Conservation (phyloP, 2,113 vertebrate species). For the Chionomys nivalis region DNA sequence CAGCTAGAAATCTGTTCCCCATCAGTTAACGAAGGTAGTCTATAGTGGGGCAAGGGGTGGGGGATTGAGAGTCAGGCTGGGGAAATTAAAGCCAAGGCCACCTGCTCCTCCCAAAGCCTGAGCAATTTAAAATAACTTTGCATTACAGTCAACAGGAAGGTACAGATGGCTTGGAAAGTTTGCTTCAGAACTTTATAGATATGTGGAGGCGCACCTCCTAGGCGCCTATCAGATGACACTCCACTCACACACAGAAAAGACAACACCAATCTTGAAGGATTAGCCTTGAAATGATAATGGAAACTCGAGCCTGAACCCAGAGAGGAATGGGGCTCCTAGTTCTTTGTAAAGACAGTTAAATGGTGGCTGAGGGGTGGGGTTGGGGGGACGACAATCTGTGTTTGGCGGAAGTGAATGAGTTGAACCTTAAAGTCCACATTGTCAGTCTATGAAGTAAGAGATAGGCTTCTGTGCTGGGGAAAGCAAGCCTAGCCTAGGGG, state of each 20-base stretch:
- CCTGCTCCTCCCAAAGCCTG: slow-evolving; percentile 7
- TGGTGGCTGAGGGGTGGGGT: background rate
- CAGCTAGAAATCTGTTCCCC: background rate
- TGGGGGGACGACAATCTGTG: background rate
- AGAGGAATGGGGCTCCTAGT: background rate
- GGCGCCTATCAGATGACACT: background rate
- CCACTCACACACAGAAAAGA: background rate
- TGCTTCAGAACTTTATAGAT: background rate
- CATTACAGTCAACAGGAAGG: background rate
- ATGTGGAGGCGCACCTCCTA: background rate
- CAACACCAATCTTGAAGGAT: background rate
- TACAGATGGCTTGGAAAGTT: background rate
- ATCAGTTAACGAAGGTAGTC: background rate
- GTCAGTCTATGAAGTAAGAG: background rate
- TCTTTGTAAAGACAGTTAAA: background rate
- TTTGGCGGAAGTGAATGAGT: background rate
- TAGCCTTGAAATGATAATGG: background rate
- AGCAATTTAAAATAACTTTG: background rate
- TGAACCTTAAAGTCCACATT: background rate
- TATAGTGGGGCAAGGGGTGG: background rate
- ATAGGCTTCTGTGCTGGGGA: background rate
- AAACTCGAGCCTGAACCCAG: background rate
- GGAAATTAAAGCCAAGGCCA: background rate
- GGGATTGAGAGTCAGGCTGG: background rate
- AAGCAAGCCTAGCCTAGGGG: background rate